phyloP scores from a whole-genome alignment of 2,113 vertebrate species.

The Cynoglossus semilaevis region DNA sequence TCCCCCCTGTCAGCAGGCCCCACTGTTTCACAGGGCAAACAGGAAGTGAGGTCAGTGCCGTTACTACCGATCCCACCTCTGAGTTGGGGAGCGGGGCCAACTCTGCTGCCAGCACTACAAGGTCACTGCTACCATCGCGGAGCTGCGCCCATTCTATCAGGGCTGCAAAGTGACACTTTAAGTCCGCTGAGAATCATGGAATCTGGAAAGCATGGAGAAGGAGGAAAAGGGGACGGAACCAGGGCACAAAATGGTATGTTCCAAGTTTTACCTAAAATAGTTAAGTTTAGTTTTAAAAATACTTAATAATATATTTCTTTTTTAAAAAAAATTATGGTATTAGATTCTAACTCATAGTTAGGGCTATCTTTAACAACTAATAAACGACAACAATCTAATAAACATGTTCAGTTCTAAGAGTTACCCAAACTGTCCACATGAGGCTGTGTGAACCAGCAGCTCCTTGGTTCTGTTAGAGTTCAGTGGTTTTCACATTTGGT shows the following conservation, averaged over 20 bases:
- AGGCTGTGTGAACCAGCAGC: no score
- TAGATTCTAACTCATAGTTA: no score
- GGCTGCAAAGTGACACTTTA: conserved; percentile 59
- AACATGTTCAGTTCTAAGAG: no score
- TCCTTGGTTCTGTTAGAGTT: no score
- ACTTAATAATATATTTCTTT: no score
- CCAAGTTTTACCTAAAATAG: no score
- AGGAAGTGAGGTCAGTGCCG: conserved; percentile 1
- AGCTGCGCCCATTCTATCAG: conserved; percentile 57
- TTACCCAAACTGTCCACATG: no score
- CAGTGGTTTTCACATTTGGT: no score
- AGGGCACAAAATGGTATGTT: conserved; percentile 82
- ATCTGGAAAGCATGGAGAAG: conserved; percentile 67
- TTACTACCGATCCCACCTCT: conserved; percentile 47
- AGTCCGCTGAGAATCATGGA: conserved; percentile 70
- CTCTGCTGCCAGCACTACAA: conserved; percentile 51
- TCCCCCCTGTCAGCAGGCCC: conserved; percentile 68
- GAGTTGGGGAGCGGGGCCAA: conserved; percentile 39
- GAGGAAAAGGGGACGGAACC: conserved; percentile 60
- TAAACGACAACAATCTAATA: neutral
- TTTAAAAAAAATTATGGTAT: no score
- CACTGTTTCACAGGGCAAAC: conserved; percentile 28
- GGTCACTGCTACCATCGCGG: conserved; percentile 76
- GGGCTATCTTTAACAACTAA: no score
- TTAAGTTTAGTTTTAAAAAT: no score